These are phyloP conservation scores for Colaptes auratus DNA, from an alignment of 2,113 vertebrate species.

Conservation along the genomic window DNA sequence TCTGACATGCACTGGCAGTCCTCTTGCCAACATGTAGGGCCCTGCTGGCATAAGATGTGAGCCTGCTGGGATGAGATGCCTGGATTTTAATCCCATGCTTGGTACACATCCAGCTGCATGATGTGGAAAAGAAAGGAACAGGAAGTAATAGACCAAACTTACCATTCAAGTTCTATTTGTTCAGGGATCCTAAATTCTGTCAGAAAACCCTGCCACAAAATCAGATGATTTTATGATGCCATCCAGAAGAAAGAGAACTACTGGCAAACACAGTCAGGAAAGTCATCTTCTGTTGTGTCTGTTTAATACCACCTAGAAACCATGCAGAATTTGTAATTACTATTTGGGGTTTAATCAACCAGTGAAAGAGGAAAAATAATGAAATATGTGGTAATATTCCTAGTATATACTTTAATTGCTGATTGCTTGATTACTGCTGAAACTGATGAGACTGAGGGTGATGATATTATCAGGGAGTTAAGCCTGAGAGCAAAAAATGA, in stretches of 20 bases:
- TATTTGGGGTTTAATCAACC: constrained; percentile 21
- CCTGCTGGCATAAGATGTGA: neutral
- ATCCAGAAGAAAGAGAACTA: neutral
- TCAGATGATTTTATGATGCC: neutral
- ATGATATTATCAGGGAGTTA: constrained; percentile 27
- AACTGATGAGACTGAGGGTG: constrained; percentile 14
- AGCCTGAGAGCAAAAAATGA: constrained; percentile 10
- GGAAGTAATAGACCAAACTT: neutral
- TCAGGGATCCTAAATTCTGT: neutral
- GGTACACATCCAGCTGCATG: neutral
- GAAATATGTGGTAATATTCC: neutral
- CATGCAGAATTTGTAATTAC: neutral
- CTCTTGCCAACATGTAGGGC: neutral
- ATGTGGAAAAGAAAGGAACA: neutral
- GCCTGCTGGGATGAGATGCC: neutral
- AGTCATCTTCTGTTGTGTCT: neutral
- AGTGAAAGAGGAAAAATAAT: neutral
- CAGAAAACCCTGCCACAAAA: neutral
- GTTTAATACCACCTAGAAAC: neutral
- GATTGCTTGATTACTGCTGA: constrained; percentile 48
- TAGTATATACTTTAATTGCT: constrained; percentile 31
- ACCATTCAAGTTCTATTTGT: neutral
- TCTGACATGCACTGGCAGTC: neutral
- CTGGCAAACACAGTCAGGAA: neutral
- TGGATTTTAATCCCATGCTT: neutral